Base-by-base conservation (phyloP, 2,797 vertebrate species). In the Passerculus sandwichensis region DNA sequence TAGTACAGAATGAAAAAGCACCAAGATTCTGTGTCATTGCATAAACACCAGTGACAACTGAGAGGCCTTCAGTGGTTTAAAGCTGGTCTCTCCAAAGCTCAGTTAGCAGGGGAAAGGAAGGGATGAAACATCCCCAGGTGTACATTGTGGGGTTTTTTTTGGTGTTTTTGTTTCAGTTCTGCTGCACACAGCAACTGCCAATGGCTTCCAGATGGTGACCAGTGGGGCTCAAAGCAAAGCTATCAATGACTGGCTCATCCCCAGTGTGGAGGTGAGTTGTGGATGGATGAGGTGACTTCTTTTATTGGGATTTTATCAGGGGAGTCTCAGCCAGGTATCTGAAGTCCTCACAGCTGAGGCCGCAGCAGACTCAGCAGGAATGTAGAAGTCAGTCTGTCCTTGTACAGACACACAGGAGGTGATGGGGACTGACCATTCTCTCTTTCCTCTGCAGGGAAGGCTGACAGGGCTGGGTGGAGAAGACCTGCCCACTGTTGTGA, bases 171-270 rank as follows among this genome's bases (percentile, higher is more conserved):
- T 87, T 94, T 9, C 81, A 99, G 99, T 99, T 85, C 97, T 99
- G 85, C 97, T 99, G 62, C 99, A 99, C 94, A 99, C 99, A 0
- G 99, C 99, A 77, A 99, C 99, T 9, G 99, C 99, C 88, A 99
- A 99, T 1, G 99, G 99, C 84, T 99, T 99, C 96, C 99, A 99
- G 98, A 99, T 99, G 99, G 99, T 99, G 91, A 99, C 99, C 75
- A 99, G 99, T 0, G 99, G 99, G 74, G 98, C 98, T 80, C 99
- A 99, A 95, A 99, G 99, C 97, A 99, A 99, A 98, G 99, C 99
- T 0, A 93, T 99, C 96, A 99, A 96, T 5, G 99, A 99, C 97
- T 99, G 99, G 99, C 98, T 99, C 89, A 99, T 99, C 93, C 99
- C 99, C 93, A 99, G 99, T 5, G 98, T 99, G 85, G 99, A 99